Base-by-base conservation (phyloP, 2,113 vertebrate species). In the Hippocampus abdominalis region DNA sequence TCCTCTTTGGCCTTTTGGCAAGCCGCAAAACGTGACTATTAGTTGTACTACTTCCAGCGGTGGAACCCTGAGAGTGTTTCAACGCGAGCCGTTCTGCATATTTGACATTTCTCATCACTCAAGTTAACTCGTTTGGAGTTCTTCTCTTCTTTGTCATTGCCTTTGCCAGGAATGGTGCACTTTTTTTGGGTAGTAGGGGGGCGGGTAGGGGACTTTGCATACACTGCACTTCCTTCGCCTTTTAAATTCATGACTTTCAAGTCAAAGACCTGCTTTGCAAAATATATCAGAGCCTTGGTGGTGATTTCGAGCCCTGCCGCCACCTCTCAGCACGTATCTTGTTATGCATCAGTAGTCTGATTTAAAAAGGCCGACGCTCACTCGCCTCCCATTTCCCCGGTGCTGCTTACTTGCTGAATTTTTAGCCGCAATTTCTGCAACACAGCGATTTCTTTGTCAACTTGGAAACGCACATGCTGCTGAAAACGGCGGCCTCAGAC, bases 321-420 rank as follows among this genome's bases (percentile, higher is more conserved):
- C 63, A 59, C 67, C 71, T 72, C 75, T 57, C 56, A 66, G 13
- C 23, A 62, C 71, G 60, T 60, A 71, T 86, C 66, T 81, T 82
- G 88, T 86, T 79, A 87, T 89, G 80, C 84, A 87, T 83, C 77
- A 79, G 81, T 74, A 74, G 44, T 73, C 81, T 87, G 79, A 82
- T 81, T 81, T 81, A 86, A 76, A 81, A 80, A 85, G 68, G 68
- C 72, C 78, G 74, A 79, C 71, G 71, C 74, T 75, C 75, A 21
- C 74, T 70, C 69, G 71, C 79, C 68, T 82, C 75, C 68, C 72
- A 85, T 81, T 81, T 77, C 64, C 72, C 64, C 73, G 70, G 69
- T 40, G 75, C 69, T 72, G 79, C 83, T 71, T 63, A 63, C 75
- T 68, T 73, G 73, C 79, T 27, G 77, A 80, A 77, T 76, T 75